phyloP scores from a whole-genome alignment of 1,140 invertebrate species.

The Propsilocerus akamusi region DNA sequence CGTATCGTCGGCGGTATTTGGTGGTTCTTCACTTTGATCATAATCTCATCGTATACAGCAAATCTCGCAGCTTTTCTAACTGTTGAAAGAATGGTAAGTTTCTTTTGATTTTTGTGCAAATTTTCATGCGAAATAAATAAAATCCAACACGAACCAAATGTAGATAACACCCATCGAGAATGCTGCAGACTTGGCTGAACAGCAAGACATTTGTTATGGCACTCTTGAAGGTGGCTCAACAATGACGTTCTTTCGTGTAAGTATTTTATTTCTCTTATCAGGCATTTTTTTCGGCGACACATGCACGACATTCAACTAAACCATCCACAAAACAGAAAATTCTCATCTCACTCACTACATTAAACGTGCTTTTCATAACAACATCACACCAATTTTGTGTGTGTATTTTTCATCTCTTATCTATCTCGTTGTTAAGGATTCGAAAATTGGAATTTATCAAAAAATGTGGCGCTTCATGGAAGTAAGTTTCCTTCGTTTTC shows the following conservation, averaged over 20 bases:
- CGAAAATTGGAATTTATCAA: constrained; percentile 86
- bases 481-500: neutral
- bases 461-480: constrained; percentile 98
- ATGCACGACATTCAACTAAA: no score
- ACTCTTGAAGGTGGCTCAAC: constrained; percentile 86
- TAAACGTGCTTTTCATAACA: constrained; percentile 1
- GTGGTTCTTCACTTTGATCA: constrained; percentile 99
- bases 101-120: no score
- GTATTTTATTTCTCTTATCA: constrained; percentile 10
- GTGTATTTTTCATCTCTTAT: constrained; percentile 1
- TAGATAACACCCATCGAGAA: constrained; percentile 94
- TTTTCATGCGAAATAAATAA: no score
- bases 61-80: constrained; percentile 94
- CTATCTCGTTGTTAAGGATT: constrained; percentile 43
- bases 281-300: neutral
- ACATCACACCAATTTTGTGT: no score
- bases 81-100: constrained; percentile 87
- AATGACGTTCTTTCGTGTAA: constrained; percentile 90
- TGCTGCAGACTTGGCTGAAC: constrained; percentile 77
- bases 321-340: no score
- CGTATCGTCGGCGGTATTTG: constrained; percentile 88
- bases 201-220: constrained; percentile 87
- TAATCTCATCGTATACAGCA: constrained; percentile 95
- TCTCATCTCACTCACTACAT: neutral
- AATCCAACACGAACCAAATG: no score